phyloP scores from a whole-genome alignment of 2,113 vertebrate genomes.

The Oryzias melastigma region DNA sequence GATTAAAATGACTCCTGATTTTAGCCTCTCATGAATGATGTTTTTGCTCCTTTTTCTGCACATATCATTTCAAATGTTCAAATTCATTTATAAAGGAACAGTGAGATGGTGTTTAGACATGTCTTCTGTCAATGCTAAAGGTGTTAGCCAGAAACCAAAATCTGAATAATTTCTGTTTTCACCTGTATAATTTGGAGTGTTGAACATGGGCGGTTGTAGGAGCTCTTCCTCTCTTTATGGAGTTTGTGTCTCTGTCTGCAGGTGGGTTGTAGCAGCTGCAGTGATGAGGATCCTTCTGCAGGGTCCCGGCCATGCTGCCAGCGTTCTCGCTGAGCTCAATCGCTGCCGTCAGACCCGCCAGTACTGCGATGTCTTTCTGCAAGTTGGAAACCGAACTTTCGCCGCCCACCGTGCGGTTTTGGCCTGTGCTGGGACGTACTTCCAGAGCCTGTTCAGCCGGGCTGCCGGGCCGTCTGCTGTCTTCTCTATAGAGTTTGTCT shows the following conservation, averaged over 20 bases:
- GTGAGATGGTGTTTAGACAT: no score
- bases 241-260: conserved; percentile 1
- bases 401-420: conserved; percentile 89
- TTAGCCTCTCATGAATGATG: no score
- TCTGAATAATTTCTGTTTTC: no score
- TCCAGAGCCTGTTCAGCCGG: conserved; percentile 86
- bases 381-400: conserved; percentile 90
- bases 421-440: conserved; percentile 89
- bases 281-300: conserved; percentile 96
- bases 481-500: conserved; percentile 92
- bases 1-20: no score
- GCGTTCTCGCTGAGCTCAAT: conserved; percentile 91
- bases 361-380: conserved; percentile 91
- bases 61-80: no score
- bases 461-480: conserved; percentile 72
- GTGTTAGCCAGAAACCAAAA: no score
- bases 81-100: no score
- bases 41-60: no score
- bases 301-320: conserved; percentile 89
- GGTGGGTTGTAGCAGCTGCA: conserved; percentile 53
- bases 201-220: no score
- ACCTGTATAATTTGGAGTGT: no score
- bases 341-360: conserved; percentile 87
- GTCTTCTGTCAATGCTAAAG: no score
- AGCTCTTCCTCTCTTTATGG: neutral